Evolutionary conservation across 1,140 invertebrate species (phyloP), one percentile per base, ranked within the genome.

Genomic region (Euglossa dilemma): DNA sequence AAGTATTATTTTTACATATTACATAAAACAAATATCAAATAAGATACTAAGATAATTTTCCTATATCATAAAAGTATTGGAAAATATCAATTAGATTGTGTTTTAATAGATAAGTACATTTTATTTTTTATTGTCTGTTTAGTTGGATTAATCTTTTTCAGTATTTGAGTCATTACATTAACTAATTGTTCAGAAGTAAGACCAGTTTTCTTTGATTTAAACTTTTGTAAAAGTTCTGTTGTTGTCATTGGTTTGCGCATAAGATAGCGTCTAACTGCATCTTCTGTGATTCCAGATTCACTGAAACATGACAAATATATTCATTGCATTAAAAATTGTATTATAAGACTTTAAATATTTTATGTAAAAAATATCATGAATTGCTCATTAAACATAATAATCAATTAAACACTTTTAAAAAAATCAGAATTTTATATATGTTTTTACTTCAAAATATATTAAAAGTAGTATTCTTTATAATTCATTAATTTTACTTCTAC

Each of bases 191-290:
- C 98, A 73, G 97, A 97, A 28, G 96, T 97, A 52, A 99, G 95
- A 18, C 98, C 98, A n/a, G 97, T 98, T 89, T 98, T 98, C 92
- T 99, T 99, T 36, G 97, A 97, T 93, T 98, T 99, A 94, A 99
- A 99, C 94, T 99, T 99, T 64, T 98, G 97, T 11, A 99, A 92
- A 23, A 99, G 93, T 92, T 99, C 98, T 1, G 98, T 99, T 0
- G 98, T 97, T 1, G 98, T 99, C 97, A 99, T 99, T 5, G 98
- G 98, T 92, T 99, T 99, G 1, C 99, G 95, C 90, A 97, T 97
- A 25, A 99, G 94, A 93, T 99, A 99, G 25, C 98, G 95, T 28
- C 98, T 95, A 9, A 99, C 98, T 2, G 98, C 97, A 88, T 99
- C 98, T 93, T 99, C 98, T 6, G 97, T 98, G 25, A 99, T 98